These are phyloP conservation scores for Mallotus villosus DNA, from an alignment of 2,797 vertebrate genomes.

Conservation along the genomic window DNA sequence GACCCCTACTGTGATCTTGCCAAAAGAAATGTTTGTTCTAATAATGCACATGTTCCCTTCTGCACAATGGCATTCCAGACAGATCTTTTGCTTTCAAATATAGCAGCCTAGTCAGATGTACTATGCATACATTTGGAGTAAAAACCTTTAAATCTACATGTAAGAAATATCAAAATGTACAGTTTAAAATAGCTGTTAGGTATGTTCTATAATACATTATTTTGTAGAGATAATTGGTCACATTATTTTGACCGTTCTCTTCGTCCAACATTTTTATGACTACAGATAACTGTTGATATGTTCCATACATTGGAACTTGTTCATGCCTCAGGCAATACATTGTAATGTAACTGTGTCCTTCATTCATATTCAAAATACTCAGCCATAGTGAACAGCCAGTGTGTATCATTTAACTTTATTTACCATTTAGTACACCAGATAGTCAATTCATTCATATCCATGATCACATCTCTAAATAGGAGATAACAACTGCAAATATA, in stretches of 20 bases:
- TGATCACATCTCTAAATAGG: too few relatives aligned
- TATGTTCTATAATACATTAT: not conserved
- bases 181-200: not conserved
- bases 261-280: not conserved
- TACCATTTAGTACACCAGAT: not conserved
- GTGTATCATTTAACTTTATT: not conserved
- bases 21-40: slow-evolving; percentile 18
- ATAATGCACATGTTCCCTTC: not conserved
- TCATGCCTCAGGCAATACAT: not conserved
- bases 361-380: not conserved
- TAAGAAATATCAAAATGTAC: not conserved
- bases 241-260: not conserved
- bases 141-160: not conserved
- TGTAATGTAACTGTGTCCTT: not conserved
- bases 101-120: not conserved
- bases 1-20: slow-evolving; percentile 15
- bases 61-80: slow-evolving; percentile 1
- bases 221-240: not conserved
- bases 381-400: not conserved
- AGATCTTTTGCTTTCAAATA: not conserved
- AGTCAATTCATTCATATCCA: not conserved
- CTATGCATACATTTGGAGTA: not conserved
- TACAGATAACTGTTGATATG: not conserved
- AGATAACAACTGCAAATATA: too few relatives aligned
- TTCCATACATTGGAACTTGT: not conserved